These are phyloP conservation scores for Typhlichthys eigenmanni DNA, from an alignment of 2,797 vertebrate genomes.

Conservation along the genomic window DNA sequence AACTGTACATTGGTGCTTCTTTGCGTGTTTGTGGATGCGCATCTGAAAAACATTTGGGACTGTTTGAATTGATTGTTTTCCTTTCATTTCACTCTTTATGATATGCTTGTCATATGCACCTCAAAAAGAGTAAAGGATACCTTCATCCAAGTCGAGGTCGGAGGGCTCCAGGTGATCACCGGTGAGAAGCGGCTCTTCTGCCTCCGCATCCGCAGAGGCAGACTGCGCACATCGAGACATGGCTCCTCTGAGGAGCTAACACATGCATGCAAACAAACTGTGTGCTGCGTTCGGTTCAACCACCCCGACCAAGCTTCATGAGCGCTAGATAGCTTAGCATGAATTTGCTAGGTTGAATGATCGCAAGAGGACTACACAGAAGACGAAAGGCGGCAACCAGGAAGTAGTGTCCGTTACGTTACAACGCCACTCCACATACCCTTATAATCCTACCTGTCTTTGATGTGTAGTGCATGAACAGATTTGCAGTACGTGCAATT, in stretches of 20 bases:
- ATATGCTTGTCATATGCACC: no score
- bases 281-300: no score
- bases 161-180: neutral
- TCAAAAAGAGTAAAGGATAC: constrained; percentile 23
- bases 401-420: constrained; percentile 47
- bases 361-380: no score
- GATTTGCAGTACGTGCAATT: neutral
- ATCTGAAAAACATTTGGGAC: no score
- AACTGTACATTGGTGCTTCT: no score
- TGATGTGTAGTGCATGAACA: neutral
- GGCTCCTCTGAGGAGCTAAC: neutral
- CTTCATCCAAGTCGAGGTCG: constrained; percentile 59
- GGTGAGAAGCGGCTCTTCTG: constrained; percentile 61
- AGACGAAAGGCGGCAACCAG: constrained; percentile 41
- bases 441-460: constrained; percentile 4
- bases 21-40: no score
- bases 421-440: constrained; percentile 31
- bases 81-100: no score
- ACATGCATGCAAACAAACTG: neutral
- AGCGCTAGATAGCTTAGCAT: no score
- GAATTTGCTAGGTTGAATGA: no score
- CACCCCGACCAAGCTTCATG: no score
- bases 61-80: no score
- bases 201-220: constrained; percentile 41
- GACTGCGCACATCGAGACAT: constrained; percentile 40